Percentiles rank a stretch among this genome's conserved stretches.
These are phyloP conservation scores for Propithecus coquereli DNA, from an alignment of 2,113 vertebrate species.

Conservation along the genomic window DNA sequence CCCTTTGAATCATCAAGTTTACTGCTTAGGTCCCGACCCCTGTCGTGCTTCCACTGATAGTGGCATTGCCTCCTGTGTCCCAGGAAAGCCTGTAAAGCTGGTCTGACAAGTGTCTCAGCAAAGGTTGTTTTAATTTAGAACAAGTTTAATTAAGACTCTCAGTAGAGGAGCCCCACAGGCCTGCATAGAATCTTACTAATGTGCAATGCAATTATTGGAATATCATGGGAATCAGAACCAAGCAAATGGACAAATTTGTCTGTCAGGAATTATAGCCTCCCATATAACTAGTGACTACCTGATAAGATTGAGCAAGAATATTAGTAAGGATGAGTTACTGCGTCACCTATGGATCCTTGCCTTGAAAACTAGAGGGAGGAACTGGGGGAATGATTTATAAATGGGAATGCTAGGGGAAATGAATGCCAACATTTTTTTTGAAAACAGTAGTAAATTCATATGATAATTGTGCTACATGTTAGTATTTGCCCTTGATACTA, in stretches of 20 bases:
- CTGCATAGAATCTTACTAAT: conserved; percentile 52
- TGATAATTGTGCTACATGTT: background rate
- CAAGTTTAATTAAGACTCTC: conserved; percentile 72
- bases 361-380: background rate
- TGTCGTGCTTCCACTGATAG: conserved; percentile 26
- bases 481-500: background rate
- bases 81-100: conserved; percentile 44
- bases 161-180: conserved; percentile 51
- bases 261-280: conserved; percentile 32
- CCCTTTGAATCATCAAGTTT: conserved; percentile 45
- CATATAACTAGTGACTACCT: background rate
- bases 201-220: conserved; percentile 64
- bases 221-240: conserved; percentile 61
- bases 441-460: background rate
- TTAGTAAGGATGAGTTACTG: background rate
- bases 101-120: conserved; percentile 63
- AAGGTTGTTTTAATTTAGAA: conserved; percentile 71
- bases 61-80: conserved; percentile 38
- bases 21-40: conserved; percentile 44
- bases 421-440: background rate
- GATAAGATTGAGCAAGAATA: conserved; percentile 15
- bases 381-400: background rate
- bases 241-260: conserved; percentile 52
- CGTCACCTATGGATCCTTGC: conserved; percentile 6
- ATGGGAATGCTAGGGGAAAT: background rate